Base-by-base conservation (phyloP, 2,888 invertebrate species). In the Chrysolina oricalcia region DNA sequence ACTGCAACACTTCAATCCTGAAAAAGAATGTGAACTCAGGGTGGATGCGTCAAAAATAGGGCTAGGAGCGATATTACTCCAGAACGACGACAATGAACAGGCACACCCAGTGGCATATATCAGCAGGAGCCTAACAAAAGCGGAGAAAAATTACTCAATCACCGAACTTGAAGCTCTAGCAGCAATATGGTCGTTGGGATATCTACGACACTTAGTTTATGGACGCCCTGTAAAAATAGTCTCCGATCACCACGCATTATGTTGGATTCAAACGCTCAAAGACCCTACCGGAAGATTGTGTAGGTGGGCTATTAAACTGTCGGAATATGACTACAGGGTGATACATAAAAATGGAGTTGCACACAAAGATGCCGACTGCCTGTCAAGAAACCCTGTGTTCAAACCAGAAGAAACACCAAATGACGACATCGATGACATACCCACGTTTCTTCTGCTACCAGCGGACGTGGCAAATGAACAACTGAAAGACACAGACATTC, bases 21-120 rank as follows among this genome's bases (percentile, higher is more conserved):
- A 77, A 8, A 73, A 64, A n/a, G 80, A 53, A 10, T 76, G 77
- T 43, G 80, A 80, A 70, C 50, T 81, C n/a, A 62, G 74, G 41
- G 67, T 73, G 21, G 80, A 81, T 62, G 81, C 80, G 1, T 66
- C 75, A 27, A 69, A n/a, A 65, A 46, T 68, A 21, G 80, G 80
- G 4, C 23, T 80, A 1, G 78, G 77, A 56, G 80, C 77, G 0
- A 69, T 81, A 8, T 41, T 81, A 6, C 67, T 81, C 35, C 81
- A 81, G 65, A 74, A 80, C 43, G 62, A 48, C 0, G 59, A 67
- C 1, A 76, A 77, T 35, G 46, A 74, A 46, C 19, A 70, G 19
- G 11, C 70, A 27, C 81, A 82, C 53, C 81, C 81, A 2, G 59
- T 83, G 8, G 77, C 79, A n/a, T 83, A 81, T 59, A 75, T 75